phyloP scores from a whole-genome alignment of 2,113 vertebrate species.

The Anguilla japonica region DNA sequence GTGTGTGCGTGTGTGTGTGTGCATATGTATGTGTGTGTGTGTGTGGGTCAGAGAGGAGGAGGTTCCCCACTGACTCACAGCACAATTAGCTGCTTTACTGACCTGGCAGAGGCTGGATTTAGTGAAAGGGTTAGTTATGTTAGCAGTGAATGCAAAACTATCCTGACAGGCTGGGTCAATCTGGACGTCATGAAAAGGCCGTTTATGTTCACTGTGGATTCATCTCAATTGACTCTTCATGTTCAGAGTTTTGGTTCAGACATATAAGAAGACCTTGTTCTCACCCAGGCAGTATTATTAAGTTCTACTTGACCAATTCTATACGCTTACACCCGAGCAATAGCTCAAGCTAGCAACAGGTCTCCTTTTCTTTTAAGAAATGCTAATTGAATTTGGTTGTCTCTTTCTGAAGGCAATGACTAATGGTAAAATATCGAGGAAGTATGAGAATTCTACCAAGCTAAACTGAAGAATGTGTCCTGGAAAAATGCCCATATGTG shows the following conservation, averaged over 20 bases:
- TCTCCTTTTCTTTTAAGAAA: background rate
- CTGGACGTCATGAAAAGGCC: slow-evolving; percentile 30
- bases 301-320: background rate
- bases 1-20: background rate
- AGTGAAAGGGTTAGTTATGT: slow-evolving; percentile 81
- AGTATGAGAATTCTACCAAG: background rate
- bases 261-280: background rate
- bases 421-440: background rate
- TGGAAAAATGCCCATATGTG: background rate
- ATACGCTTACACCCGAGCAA: too few species aligned
- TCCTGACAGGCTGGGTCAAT: slow-evolving; percentile 52
- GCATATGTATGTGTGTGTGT: slow-evolving; percentile 10
- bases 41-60: slow-evolving; percentile 38
- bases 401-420: background rate
- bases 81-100: slow-evolving; percentile 79
- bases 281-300: background rate
- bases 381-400: background rate
- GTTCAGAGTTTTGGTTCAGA: background rate
- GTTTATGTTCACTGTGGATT: background rate
- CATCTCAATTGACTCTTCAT: background rate
- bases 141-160: slow-evolving; percentile 65
- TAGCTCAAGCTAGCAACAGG: too few species aligned
- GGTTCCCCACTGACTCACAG: slow-evolving; percentile 49
- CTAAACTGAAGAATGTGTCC: background rate
- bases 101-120: slow-evolving; percentile 56